Base-by-base conservation (phyloP, 2,888 invertebrate genomes). In the Xestia c-nigrum region DNA sequence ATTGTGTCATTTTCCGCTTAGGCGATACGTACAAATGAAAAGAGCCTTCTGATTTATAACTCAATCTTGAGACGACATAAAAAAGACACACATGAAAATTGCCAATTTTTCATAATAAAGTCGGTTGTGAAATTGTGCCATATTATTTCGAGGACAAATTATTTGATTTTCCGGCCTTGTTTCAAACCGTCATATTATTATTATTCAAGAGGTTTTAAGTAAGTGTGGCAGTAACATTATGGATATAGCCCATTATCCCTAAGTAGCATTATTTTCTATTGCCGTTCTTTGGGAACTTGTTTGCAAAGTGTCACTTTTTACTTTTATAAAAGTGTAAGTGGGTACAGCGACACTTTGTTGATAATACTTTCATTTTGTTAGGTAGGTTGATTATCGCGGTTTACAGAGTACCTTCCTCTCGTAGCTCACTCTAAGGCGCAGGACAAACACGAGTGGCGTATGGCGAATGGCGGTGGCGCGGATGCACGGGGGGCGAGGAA, bases 101-200 rank as follows among this genome's bases (percentile, higher is more conserved):
- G 95, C 90, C 96, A 94, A 96, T 96, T 95, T 93, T 93, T 96
- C 95, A 94, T 96, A 95, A 95, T 96, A 95, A 95, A 90, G 90
- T 88, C 89, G 88, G 88, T 89, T 89, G 90, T 89, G 92, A 93
- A 94, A 94, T 91, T 88, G 85, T 81, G 79, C 80, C 83, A 88
- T 90, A 91, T 91, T 91, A 91, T 87, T 86, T 84, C 67, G 68
- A 72, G 81, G 80, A 84, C 87, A 88, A 91, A 91, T 90, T 89
- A 89, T 91, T 88, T 88, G 85, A 87, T 82, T 85, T 83, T 81
- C 78, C 73, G 67, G 68, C 72, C 70, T 67, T 79, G 68, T 84
- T 82, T 43, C 46, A 72, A 70, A 83, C 65, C 59, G 38, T 52
- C 63, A 24, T 65, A 59, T 57, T 65, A 47, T 74, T 79, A 61